Conservation (phyloP, 2,797 vertebrate genomes). For the Cephalopachus bancanus region DNA sequence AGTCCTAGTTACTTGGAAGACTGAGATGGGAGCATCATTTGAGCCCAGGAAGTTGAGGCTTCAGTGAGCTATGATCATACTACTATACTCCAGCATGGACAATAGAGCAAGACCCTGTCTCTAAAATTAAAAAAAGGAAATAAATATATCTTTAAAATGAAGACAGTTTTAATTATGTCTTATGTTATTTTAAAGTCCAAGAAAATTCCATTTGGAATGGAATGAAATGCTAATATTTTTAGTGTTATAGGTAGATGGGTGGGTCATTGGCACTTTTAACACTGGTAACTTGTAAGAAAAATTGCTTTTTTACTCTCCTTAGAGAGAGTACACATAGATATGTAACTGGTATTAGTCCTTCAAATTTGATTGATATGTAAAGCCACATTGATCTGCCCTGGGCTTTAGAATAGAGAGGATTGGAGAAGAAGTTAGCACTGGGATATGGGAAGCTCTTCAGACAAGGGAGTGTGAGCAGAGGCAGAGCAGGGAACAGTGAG, state of each 20-base stretch:
- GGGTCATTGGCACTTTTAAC: neutral
- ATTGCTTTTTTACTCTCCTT: constrained; percentile 11
- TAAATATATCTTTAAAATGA: neutral
- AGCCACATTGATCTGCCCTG: neutral
- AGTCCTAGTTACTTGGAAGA: neutral
- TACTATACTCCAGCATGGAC: neutral
- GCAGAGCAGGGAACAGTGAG: neutral
- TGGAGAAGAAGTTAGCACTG: neutral
- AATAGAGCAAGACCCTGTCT: neutral
- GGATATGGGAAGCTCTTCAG: neutral
- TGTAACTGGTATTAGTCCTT: neutral
- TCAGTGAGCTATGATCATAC: neutral
- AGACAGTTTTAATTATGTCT: constrained; percentile 44
- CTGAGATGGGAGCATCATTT: neutral
- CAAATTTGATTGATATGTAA: neutral
- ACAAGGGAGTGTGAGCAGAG: neutral
- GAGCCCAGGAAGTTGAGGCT: neutral
- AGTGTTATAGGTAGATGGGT: neutral
- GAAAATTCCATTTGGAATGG: constrained; percentile 5
- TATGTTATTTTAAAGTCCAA: constrained; percentile 29
- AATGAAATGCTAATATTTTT: constrained; percentile 27
- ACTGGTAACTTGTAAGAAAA: constrained; percentile 21
- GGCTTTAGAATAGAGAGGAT: neutral
- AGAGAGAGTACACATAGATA: neutral
- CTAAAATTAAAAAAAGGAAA: neutral